Evolutionary conservation across 2,113 vertebrate genomes (phyloP), one percentile per base, ranked within the genome.

Genomic region (Leucopternis melanops): DNA sequence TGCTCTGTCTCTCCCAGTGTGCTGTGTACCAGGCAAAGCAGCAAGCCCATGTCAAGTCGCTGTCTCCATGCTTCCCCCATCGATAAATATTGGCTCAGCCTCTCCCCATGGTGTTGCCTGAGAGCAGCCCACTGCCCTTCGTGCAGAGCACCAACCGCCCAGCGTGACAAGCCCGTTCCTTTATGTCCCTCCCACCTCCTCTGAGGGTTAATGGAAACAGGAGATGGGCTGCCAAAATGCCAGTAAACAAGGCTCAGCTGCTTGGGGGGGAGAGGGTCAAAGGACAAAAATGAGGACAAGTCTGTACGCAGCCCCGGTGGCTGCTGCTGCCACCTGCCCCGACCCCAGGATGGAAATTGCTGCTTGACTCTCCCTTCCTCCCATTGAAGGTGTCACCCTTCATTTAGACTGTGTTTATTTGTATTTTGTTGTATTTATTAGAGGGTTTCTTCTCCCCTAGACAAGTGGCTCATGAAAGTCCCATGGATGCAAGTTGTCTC

Each of bases 211-310:
- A 92, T 90, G 88, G 92, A 95, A 97, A 95, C 73, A 72, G 58
- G 67, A 94, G 95, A 92, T 88, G 91, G 42, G 42, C 70, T 84
- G 70, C 63, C 3, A 15, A 96, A 81, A 86, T 92, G 62, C 77
- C 61, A 16, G 86, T 90, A 95, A 94, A 93, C 57, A 81, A 81
- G 91, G 54, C 91, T 66, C n/a, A 77, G 94, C 69, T 87, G 67
- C 88, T 66, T 66, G 6, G 14, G 32, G 62, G 55, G 57, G 66
- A 78, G 66, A 78, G 49, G 92, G 82, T 90, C 90, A 94, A 97
- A 95, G 96, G 96, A 96, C 94, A 96, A 86, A 95, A 95, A 94
- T 88, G 92, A 94, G 92, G 83, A 95, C 88, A 95, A 96, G 80
- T 54, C 66, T 77, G 31, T 89, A 45, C 94, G 0, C n/a, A 58